Evolutionary conservation across 2,888 invertebrate genomes (phyloP), one percentile per base, ranked within the genome.

Genomic region (Macrophya alboannulata): DNA sequence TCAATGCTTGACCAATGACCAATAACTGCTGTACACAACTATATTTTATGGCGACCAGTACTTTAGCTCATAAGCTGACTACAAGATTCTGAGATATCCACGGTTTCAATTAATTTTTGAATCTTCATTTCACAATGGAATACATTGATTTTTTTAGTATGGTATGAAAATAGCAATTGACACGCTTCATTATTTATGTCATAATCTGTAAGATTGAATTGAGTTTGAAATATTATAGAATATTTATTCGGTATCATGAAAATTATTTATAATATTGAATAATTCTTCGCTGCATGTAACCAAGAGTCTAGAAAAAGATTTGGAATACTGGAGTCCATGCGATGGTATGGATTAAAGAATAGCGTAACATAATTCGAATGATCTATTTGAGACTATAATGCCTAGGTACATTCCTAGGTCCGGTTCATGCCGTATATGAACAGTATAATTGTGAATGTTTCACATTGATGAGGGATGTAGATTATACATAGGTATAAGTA

Each of bases 21-120:
- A 62, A 81, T 81, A 43, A 81, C 45, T 59, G 62, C 81, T 81
- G 77, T 77, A 77, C 77, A 77, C 37, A 77, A n/a, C 51, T 77
- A 51, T 48, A 77, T 55, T 31, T 77, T 55, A 37, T 74, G 25
- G 21, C 21, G 15, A 74, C 12, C 45, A 77, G 31, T 77, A 55
- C 51, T 77, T n/a, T 4, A 55, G 31, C 77, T 25, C 51, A 77
- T 37, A 55, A n/a, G 43, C 43, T 5, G 43, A 43, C 17, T 4
- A 31, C 0, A 43, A 77, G 51, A 55, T 77, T 77, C 51, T 51
- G 5, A 31, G 51, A 17, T 77, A 25, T 51, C 15, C 51, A 77
- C 17, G 17, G 17, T 51, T 21, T 10, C 9, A n/a, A 74, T 45
- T 45, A 0, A 25, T 31, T 74, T 72, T 15, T n/a, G 17, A 12